These are phyloP conservation scores for Plemyria rubiginata DNA, from an alignment of 2,888 invertebrate species.

Conservation along the genomic window DNA sequence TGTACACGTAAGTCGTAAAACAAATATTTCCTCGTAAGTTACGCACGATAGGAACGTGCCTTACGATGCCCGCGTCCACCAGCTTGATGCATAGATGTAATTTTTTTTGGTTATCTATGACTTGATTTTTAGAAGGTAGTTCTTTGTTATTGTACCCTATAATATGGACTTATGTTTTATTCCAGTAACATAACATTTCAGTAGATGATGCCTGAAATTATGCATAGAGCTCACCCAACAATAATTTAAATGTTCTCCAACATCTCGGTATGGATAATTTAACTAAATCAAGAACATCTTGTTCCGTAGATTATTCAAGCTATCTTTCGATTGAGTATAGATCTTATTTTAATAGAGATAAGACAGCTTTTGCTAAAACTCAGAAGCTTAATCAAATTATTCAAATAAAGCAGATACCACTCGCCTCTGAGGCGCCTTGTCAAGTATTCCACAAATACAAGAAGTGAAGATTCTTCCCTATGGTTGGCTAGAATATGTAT, in stretches of 20 bases:
- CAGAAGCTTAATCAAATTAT: constrained; percentile 76
- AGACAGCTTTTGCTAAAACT: constrained; percentile 44
- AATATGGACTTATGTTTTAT: not conserved
- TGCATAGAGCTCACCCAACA: constrained; percentile 18
- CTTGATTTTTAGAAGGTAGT: too few relatives aligned
- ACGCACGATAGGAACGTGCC: too few relatives aligned
- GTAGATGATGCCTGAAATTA: constrained; percentile 12
- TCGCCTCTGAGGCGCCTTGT: constrained; percentile 66
- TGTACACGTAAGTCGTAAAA: too few relatives aligned
- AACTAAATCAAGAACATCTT: constrained; percentile 53
- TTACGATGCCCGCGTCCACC: too few relatives aligned
- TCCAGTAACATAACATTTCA: not conserved
- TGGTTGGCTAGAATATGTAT: constrained; percentile 6
- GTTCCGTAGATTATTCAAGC: constrained; percentile 42
- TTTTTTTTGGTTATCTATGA: too few relatives aligned
- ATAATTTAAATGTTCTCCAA: constrained; percentile 24
- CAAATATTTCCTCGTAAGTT: too few relatives aligned
- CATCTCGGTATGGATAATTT: constrained; percentile 44
- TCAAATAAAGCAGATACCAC: constrained; percentile 72
- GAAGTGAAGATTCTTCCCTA: constrained; percentile 27
- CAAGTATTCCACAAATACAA: constrained; percentile 65
- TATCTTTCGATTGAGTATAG: constrained; percentile 28
- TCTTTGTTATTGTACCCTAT: too few relatives aligned
- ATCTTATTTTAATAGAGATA: constrained; percentile 33
- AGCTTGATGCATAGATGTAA: too few relatives aligned